A percentile compares a stretch with the other conserved stretches of the same genome.
phyloP scores from a whole-genome alignment of 2,888 invertebrate species.

The Branchipolynoe longqiensis region DNA sequence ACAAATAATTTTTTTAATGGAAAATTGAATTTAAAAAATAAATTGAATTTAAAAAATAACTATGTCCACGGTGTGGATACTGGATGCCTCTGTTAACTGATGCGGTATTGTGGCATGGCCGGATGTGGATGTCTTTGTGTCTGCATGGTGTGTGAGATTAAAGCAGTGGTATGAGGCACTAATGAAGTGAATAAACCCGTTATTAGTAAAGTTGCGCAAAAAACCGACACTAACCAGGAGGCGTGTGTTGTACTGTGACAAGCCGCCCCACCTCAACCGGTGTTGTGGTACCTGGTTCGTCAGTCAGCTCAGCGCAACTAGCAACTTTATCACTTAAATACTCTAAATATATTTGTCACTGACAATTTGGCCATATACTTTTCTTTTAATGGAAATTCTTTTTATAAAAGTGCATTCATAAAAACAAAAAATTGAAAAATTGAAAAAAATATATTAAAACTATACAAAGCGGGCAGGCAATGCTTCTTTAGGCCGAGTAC shows the following conservation, averaged over 20 bases:
- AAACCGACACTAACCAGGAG: neutral
- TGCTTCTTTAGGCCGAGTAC: slow-evolving; percentile 21
- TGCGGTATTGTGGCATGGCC: neutral
- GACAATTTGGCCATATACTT: too few species aligned
- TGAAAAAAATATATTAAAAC: too few species aligned
- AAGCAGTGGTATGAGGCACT: neutral
- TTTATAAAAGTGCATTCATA: too few species aligned
- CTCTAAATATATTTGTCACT: too few species aligned
- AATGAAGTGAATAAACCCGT: slow-evolving; percentile 1
- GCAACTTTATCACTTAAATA: too few species aligned
- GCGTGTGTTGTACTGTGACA: slow-evolving; percentile 1
- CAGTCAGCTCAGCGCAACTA: neutral
- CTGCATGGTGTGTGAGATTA: slow-evolving; percentile 22
- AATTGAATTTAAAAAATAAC: neutral
- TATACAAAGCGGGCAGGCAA: neutral
- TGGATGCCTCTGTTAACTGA: neutral
- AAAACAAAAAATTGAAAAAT: too few species aligned
- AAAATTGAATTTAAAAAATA: neutral
- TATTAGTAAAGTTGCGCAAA: neutral
- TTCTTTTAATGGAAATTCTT: too few species aligned
- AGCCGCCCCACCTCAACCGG: neutral
- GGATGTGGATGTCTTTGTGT: slow-evolving; percentile 6
- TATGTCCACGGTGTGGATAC: too few species aligned
- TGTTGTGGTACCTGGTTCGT: neutral
- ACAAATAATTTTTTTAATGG: neutral